phyloP scores from a whole-genome alignment of 1,140 invertebrate genomes.

The Eurytemora carolleeae region DNA sequence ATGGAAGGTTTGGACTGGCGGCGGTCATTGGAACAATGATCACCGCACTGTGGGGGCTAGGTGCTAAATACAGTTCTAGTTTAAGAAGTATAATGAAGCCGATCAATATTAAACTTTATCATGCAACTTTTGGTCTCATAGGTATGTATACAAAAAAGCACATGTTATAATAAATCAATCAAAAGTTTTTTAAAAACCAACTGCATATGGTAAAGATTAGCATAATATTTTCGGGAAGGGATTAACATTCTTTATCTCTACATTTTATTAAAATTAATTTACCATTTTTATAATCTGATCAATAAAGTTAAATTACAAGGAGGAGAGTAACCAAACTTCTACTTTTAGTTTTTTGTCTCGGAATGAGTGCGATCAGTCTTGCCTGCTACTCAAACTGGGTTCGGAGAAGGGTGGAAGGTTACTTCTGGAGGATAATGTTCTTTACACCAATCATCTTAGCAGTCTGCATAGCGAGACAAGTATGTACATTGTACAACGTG shows the following conservation, averaged over 20 bases:
- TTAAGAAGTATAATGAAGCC: constrained; percentile 4
- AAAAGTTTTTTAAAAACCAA: too few species aligned
- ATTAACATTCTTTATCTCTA: too few species aligned
- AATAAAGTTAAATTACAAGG: too few species aligned
- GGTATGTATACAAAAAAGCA: too few species aligned
- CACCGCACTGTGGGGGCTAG: neutral
- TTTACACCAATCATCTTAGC: constrained; percentile 3
- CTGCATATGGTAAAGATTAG: too few species aligned
- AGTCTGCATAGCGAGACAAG: neutral
- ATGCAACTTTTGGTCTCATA: constrained; percentile 6
- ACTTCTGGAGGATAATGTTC: neutral
- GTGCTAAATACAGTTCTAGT: constrained; percentile 2
- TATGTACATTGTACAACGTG: too few species aligned
- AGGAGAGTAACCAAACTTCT: too few species aligned
- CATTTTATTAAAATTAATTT: too few species aligned
- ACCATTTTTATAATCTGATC: too few species aligned
- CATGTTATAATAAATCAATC: too few species aligned
- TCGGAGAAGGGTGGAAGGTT: neutral
- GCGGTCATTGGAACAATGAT: neutral
- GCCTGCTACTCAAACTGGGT: constrained; percentile 9
- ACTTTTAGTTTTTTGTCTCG: constrained; percentile 1
- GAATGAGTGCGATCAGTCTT: neutral
- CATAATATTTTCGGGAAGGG: too few species aligned
- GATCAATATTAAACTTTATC: constrained; percentile 11
- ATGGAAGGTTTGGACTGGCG: constrained; percentile 8